Evolutionary conservation across 2,113 vertebrate species (phyloP), one percentile per base, ranked within the genome.

Genomic region (Leptosomus discolor): DNA sequence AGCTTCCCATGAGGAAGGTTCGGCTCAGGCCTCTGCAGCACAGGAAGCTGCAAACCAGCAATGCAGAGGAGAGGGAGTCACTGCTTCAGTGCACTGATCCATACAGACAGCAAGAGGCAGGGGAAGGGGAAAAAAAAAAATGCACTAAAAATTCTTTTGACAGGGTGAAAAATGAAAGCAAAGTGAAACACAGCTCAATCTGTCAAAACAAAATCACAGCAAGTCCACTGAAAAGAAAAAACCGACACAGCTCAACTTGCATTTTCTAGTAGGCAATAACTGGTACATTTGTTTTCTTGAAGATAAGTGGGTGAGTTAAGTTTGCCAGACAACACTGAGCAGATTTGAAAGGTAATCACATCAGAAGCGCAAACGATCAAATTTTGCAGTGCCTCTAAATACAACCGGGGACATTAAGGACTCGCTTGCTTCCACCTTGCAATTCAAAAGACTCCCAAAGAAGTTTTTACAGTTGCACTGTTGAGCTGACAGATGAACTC

Each of bases 121-220:
- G 89, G 81, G n/a, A 85, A 86, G 50, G 74, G 29, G 18, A 11
- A 2, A 36, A 37, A 51, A 45, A 71, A 80, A 85, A 92, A 56
- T 3, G 46, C 65, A 61, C 89, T 92, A 81, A 91, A 67, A 88
- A 96, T 92, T 93, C 76, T 91, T 97, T 63, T 97, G 95, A 97
- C 96, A 96, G 91, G 84, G 88, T 96, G 87, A 96, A 96, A 97
- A 97, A 95, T 96, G 91, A 97, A 96, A 97, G 94, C 89, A 80
- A 94, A 97, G 83, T 73, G 95, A 95, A 95, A 96, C 94, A 94
- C 90, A 82, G 79, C 76, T 93, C 95, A 92, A 94, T 93, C 91
- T 95, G 95, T 96, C 96, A 97, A 97, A 96, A 96, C 85, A 96
- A 95, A 96, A 94, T 94, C 94, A 92, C 77, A 73, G 95, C 60